Base-by-base conservation (phyloP, 2,797 vertebrate genomes). In the Tapirus indicus region DNA sequence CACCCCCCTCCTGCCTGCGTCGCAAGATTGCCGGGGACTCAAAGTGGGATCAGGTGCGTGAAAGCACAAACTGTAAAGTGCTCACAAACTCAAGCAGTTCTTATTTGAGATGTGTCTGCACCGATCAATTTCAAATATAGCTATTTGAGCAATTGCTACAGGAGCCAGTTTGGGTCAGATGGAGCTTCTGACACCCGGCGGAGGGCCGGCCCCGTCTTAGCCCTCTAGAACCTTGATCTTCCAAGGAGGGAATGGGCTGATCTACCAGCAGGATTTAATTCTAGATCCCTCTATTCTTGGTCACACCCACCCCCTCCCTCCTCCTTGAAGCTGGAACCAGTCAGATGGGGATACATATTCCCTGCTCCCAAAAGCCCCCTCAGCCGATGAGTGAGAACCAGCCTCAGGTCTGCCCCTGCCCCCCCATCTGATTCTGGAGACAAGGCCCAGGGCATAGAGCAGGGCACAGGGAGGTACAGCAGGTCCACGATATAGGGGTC, bases 101-200 rank as follows among this genome's bases (percentile, higher is more conserved):
- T 54, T 60, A 13, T 7, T 3, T 9, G 68, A 85, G 71, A 82
- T 4, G 23, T 0, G 2, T 17, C 7, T 9, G 10, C 29, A 18
- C 56, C n/a, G 0, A 27, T 44, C 71, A n/a, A 2, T 8, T 75
- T 68, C 77, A 84, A 54, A 78, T 1, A 16, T 0, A 79, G 78
- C 44, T n/a, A 0, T 16, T 49, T 21, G 29, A 56, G 21, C 54
- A 5, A 1, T 38, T 2, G 16, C 78, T 47, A 0, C 0, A 0
- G 23, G 2, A 13, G 47, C 35, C 0, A 23, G 3, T n/a, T n/a
- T 32, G 32, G 27, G n/a, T 44, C 89, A 27, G 17, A 6, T 11
- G 14, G 47, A 35, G 60, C 62, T 21, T 87, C 58, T 44, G 27
- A 13, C 44, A 7, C 1, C 41, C 20, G 1, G 47, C 35, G 18